A percentile compares a stretch with the other conserved stretches of the same genome.
phyloP scores from a whole-genome alignment of 2,888 invertebrate species.

The Orthosia incerta region DNA sequence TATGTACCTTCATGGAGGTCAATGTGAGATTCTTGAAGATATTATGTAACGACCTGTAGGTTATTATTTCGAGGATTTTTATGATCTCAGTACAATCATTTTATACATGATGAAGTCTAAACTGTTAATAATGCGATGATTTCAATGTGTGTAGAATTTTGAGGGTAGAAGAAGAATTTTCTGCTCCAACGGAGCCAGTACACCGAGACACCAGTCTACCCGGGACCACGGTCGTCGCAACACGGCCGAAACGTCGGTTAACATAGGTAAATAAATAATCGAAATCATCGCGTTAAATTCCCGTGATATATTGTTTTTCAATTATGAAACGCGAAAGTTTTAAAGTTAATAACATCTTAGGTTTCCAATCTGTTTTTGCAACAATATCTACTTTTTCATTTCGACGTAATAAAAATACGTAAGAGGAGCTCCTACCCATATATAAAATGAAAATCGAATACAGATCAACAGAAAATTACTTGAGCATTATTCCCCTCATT shows the following conservation, averaged over 20 bases:
- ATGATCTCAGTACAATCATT: background rate
- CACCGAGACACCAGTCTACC: no score
- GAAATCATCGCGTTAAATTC: no score
- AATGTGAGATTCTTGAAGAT: constrained; percentile 30
- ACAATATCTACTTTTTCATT: constrained; percentile 21
- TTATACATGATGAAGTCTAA: background rate
- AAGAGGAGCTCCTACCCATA: constrained; percentile 41
- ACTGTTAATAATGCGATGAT: background rate
- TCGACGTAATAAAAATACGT: constrained; percentile 46
- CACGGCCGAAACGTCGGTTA: no score
- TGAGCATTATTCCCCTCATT: constrained; percentile 58
- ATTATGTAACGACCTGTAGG: constrained; percentile 8
- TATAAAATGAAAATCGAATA: constrained; percentile 63
- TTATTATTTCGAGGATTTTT: background rate
- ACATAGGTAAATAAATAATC: no score
- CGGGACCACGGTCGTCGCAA: no score
- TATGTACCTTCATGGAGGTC: constrained; percentile 45
- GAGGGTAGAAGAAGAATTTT: no score
- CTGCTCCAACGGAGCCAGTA: no score
- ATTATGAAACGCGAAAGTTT: no score
- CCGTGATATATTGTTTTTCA: no score
- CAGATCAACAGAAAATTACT: constrained; percentile 64
- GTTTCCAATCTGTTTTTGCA: constrained; percentile 20
- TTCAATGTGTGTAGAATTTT: no score
- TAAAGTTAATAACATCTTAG: background rate